phyloP scores from a whole-genome alignment of 2,888 invertebrate genomes.

The Drosophila multiciliata region DNA sequence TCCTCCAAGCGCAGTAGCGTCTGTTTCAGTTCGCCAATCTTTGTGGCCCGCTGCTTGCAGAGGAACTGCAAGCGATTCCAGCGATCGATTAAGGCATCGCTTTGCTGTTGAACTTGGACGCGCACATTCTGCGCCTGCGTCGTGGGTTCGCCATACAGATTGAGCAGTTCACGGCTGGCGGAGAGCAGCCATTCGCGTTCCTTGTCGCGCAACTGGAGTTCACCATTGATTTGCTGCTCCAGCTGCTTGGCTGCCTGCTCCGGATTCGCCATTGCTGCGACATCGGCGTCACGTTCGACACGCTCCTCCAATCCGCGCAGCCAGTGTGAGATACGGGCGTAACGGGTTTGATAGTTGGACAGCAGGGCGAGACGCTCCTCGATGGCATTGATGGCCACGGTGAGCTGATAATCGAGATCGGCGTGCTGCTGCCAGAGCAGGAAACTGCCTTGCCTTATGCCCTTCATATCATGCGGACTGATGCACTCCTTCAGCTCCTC shows the following conservation, averaged over 20 bases:
- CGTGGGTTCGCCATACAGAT: slow-evolving; percentile 87
- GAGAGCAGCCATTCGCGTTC: slow-evolving; percentile 92
- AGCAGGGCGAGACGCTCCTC: slow-evolving; percentile 91
- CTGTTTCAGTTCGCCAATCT: slow-evolving; percentile 90
- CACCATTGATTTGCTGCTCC: slow-evolving; percentile 91
- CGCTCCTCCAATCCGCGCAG: slow-evolving; percentile 89
- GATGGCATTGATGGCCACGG: slow-evolving; percentile 89
- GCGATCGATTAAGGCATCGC: slow-evolving; percentile 88
- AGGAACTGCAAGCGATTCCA: slow-evolving; percentile 89
- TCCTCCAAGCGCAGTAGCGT: slow-evolving; percentile 90
- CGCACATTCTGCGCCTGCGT: slow-evolving; percentile 88
- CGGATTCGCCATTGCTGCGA: slow-evolving; percentile 87
- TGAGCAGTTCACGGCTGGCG: slow-evolving; percentile 88
- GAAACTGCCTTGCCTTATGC: slow-evolving; percentile 91
- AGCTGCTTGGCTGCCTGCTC: slow-evolving; percentile 90
- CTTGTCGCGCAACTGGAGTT: slow-evolving; percentile 90
- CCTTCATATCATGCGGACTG: slow-evolving; percentile 93
- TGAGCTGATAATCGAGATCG: slow-evolving; percentile 92
- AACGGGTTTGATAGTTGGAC: slow-evolving; percentile 89
- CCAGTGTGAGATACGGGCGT: slow-evolving; percentile 89
- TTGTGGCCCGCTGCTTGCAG: slow-evolving; percentile 89
- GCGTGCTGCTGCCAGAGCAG: slow-evolving; percentile 92
- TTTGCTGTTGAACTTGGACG: slow-evolving; percentile 86
- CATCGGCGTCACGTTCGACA: slow-evolving; percentile 87
- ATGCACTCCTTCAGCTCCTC: slow-evolving; percentile 94